Conservation (phyloP, 2,888 invertebrate species). For the Tenthredo scrophulariae region DNA sequence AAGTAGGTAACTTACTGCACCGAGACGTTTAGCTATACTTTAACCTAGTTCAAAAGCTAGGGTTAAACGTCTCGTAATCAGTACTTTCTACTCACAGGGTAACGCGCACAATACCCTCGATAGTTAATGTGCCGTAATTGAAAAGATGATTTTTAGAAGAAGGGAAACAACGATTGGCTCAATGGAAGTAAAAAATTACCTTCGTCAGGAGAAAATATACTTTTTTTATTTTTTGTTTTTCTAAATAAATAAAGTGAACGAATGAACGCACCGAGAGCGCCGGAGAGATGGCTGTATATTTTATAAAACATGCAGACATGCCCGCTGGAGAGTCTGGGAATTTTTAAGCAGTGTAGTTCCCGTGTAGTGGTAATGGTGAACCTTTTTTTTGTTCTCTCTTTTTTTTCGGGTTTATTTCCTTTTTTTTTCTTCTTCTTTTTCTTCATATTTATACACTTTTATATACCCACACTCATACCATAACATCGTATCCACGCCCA, state of each 20-base stretch:
- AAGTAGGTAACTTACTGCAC: constrained; percentile 7
- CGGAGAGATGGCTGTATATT: background rate
- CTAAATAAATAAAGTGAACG: background rate
- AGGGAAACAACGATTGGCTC: no score
- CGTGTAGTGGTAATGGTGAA: background rate
- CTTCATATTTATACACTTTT: constrained; percentile 33
- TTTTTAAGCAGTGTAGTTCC: background rate
- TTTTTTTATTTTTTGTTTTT: background rate
- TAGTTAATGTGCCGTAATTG: no score
- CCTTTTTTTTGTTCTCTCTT: background rate
- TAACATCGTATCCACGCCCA: background rate
- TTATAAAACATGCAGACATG: constrained; percentile 14
- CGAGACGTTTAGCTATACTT: background rate
- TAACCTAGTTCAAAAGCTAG: background rate
- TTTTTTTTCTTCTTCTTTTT: background rate
- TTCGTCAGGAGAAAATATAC: background rate
- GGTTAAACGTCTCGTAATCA: background rate
- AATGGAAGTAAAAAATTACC: background rate
- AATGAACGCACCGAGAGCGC: background rate
- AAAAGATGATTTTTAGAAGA: no score
- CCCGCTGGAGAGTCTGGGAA: constrained; percentile 7
- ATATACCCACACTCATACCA: background rate
- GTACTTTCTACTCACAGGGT: background rate
- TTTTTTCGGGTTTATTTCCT: background rate
- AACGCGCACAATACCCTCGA: background rate